Conservation (phyloP, 2,888 invertebrate genomes). For the Allacma fusca region DNA sequence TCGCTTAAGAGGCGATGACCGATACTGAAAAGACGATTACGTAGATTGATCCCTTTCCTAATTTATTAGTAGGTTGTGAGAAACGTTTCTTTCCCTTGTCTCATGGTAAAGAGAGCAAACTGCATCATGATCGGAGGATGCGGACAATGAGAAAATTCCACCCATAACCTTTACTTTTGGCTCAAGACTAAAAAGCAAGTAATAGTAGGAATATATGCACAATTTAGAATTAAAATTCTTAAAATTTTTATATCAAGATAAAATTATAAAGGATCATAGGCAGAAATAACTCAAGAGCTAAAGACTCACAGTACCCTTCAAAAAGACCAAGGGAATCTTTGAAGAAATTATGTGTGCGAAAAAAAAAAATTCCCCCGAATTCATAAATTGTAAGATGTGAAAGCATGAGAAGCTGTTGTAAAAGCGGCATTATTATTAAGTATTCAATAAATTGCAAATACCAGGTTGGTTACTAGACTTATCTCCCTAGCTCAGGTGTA, state of each 20-base stretch:
- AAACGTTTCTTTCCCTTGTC: background rate
- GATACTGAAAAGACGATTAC: background rate
- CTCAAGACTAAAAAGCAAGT: background rate
- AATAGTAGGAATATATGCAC: background rate
- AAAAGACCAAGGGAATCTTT: background rate
- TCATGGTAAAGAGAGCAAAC: background rate
- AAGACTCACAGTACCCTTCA: background rate
- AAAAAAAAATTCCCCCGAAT: constrained; percentile 4
- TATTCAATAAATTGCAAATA: constrained; percentile 16
- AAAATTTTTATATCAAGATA: background rate
- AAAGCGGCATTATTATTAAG: constrained; percentile 16
- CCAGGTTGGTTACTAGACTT: constrained; percentile 11
- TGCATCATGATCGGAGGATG: too few species aligned
- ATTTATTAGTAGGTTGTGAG: constrained; percentile 7
- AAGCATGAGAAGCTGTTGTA: constrained; percentile 7
- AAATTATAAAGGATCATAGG: background rate
- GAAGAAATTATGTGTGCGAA: background rate
- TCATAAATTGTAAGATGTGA: constrained; percentile 12
- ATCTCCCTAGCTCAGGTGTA: background rate
- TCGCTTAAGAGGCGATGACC: background rate
- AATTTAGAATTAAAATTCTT: constrained; percentile 9
- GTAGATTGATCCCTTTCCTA: constrained; percentile 1
- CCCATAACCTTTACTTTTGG: background rate
- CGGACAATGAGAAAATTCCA: background rate
- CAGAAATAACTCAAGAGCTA: background rate